Conservation (phyloP, 2,888 invertebrate genomes). For the Sphinx pinastri region DNA sequence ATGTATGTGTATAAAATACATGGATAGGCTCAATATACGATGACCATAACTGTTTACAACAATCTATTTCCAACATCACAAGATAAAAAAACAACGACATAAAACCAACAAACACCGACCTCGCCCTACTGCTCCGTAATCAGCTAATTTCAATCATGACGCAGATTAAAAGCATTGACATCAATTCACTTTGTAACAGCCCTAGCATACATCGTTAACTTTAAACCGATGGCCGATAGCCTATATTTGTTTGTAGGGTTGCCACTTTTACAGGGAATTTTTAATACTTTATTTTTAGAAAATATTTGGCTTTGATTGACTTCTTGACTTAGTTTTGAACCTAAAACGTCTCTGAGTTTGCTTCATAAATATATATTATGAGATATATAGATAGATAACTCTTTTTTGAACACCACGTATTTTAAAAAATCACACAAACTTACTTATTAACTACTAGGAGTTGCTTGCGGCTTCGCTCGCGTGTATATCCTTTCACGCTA, state of each 20-base stretch:
- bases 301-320: not conserved
- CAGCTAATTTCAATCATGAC: constrained; percentile 21
- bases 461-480: too few relatives aligned
- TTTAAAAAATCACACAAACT: too few relatives aligned
- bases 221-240: not conserved
- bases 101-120: not conserved
- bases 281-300: not conserved
- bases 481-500: too few relatives aligned
- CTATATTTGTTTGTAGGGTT: not conserved
- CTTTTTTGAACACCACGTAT: too few relatives aligned
- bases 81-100: not conserved
- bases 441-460: too few relatives aligned
- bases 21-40: not conserved
- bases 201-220: constrained; percentile 14
- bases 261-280: not conserved
- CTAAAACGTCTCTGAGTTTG: too few relatives aligned
- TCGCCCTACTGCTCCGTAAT: constrained; percentile 13
- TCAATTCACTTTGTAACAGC: constrained; percentile 19
- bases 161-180: constrained; percentile 20
- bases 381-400: too few relatives aligned
- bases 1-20: too few relatives aligned
- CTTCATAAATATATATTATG: too few relatives aligned
- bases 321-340: too few relatives aligned
- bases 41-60: not conserved
- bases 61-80: not conserved